Evolutionary conservation across 2,797 vertebrate species (phyloP).

Genomic region (Garrulus glandarius): DNA sequence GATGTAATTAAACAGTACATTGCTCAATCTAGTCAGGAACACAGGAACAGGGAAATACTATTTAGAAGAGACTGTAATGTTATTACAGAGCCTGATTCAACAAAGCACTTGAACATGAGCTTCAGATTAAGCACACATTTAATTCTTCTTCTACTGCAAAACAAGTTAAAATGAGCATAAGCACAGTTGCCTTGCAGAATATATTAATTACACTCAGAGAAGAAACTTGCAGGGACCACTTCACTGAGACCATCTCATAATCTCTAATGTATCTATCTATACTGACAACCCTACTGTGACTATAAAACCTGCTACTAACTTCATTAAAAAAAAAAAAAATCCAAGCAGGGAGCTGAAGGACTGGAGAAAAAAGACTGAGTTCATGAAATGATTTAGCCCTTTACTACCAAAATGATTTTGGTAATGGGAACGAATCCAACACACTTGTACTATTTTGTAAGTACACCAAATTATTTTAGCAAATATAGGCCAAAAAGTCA

Average conservation of each 20-base stretch:
- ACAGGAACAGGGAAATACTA: not conserved
- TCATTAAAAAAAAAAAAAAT: not conserved
- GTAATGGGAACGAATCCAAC: not conserved
- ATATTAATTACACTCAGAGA: not conserved
- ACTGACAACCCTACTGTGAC: not conserved
- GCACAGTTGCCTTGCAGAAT: not conserved
- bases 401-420: not conserved
- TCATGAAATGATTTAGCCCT: not conserved
- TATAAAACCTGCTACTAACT: not conserved
- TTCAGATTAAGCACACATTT: constrained; percentile 4
- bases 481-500: not conserved
- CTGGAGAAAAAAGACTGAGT: not conserved
- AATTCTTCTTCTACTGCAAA: not conserved
- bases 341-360: not conserved
- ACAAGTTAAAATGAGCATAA: not conserved
- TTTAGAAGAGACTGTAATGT: not conserved
- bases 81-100: constrained; percentile 17
- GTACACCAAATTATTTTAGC: not conserved
- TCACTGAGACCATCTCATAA: not conserved
- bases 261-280: not conserved
- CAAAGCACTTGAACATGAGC: not conserved
- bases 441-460: not conserved
- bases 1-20: constrained; percentile 12
- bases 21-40: not conserved
- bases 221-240: not conserved